Base-by-base conservation (phyloP, 2,888 invertebrate species). In the Trachelus stipa region DNA sequence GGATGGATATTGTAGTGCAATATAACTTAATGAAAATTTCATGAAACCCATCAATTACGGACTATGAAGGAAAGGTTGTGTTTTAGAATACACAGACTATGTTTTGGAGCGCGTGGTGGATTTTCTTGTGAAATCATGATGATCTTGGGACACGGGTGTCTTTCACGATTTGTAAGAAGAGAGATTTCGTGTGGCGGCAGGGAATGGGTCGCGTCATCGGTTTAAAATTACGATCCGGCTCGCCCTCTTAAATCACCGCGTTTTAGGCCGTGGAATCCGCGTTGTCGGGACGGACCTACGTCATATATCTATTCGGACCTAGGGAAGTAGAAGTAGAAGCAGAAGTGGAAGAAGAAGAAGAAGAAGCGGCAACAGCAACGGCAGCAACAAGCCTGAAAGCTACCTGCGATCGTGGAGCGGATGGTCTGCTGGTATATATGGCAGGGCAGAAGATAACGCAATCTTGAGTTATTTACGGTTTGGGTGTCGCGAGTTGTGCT, bases 381-480 rank as follows among this genome's bases (percentile, higher is more conserved):
- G 69, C 69, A 33, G 33, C 31, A 30, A 6, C 31, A 37, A 30
- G 69, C 69, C 31, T 33, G 12, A 33, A 69, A 69, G 30, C 69
- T 69, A 69, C 69, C 69, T 69, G 69, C 37, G 56, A 77, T 11
- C 33, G 35, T 71, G 11, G 73, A 69, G 15, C 76, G 75, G 73
- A 69, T 40, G 76, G 77, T 56, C 34, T 34, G 69, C 69, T 30
- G 69, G 40, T 40, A 40, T 40, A 40, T 37, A 73, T 12, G 35
- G 71, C 78, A 76, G 78, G 79, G 76, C 78, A 76, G 79, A 81
- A 86, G 86, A 84, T 85, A 85, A 84, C 84, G 83, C 83, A 85
- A 85, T 87, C 84, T 83, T 83, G 85, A 86, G 85, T 87, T 86
- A 86, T 87, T 87, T 87, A 86, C 85, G 86, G 81, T 83, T 80